phyloP scores from a whole-genome alignment of 2,888 invertebrate genomes.

The Hydraecia micacea region DNA sequence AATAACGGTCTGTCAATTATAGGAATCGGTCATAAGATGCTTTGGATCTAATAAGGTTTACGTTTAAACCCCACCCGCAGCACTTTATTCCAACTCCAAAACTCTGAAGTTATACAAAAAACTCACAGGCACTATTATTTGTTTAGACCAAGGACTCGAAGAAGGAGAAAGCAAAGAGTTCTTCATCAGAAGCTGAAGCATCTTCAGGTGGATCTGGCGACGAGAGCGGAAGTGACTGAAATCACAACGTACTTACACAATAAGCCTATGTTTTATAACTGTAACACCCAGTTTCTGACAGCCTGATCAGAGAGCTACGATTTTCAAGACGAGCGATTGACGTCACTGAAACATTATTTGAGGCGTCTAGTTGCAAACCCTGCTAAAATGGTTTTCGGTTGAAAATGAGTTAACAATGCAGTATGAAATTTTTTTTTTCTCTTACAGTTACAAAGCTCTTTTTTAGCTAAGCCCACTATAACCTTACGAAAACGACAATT shows the following conservation, averaged over 20 bases:
- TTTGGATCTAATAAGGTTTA: background rate
- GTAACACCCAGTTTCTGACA: background rate
- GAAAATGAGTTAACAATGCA: no score
- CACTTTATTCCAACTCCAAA: background rate
- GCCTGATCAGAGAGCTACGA: background rate
- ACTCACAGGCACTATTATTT: constrained; percentile 14
- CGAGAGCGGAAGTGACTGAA: constrained; percentile 82
- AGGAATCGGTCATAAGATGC: background rate
- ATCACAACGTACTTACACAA: constrained; percentile 9
- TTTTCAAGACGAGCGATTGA: background rate
- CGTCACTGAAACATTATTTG: background rate
- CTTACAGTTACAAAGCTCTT: no score
- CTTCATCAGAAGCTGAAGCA: constrained; percentile 84
- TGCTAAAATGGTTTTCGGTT: no score
- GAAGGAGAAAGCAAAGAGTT: constrained; percentile 81
- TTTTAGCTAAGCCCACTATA: no score
- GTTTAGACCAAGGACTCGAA: constrained; percentile 83
- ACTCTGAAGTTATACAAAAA: background rate
- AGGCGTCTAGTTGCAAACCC: no score
- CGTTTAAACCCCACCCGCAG: background rate
- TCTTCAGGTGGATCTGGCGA: constrained; percentile 81
- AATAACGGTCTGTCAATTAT: background rate
- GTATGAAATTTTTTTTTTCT: no score
- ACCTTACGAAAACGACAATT: no score
- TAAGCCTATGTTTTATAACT: constrained; percentile 23